Evolutionary conservation across 2,888 invertebrate species (phyloP).

Genomic region (Stegophylla sp.): DNA sequence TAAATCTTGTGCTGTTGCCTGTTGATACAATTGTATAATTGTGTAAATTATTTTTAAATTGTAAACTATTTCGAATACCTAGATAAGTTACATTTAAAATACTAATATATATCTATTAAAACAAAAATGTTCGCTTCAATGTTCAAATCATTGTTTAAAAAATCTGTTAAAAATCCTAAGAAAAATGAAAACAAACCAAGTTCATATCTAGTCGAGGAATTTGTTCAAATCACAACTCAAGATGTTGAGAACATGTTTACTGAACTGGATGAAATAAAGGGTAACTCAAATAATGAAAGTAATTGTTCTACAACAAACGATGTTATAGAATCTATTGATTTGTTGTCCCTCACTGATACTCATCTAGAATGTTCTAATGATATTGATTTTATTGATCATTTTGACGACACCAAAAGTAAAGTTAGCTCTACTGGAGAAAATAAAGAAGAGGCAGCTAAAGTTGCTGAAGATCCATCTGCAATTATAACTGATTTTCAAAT

Average conservation of each 20-base stretch:
- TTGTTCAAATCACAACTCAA: not conserved
- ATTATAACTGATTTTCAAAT: not conserved
- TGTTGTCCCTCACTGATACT: not conserved
- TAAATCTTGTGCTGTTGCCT: no score
- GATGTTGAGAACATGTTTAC: not conserved
- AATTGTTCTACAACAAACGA: not conserved
- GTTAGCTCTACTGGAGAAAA: conserved; percentile 21
- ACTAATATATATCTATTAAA: not conserved
- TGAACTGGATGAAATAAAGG: not conserved
- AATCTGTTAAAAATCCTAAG: not conserved
- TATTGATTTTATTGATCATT: not conserved
- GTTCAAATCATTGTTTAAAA: conserved; percentile 9
- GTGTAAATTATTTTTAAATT: no score
- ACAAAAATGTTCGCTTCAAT: conserved; percentile 15
- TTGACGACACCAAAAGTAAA: not conserved
- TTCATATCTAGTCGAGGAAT: no score
- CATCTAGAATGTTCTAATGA: not conserved
- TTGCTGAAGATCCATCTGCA: not conserved
- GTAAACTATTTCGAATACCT: not conserved
- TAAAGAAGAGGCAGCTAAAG: not conserved
- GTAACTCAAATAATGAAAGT: not conserved
- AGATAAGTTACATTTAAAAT: not conserved
- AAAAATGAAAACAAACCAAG: not conserved
- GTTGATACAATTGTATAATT: no score
- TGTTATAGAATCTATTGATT: not conserved